Percentiles rank a stretch among this genome's conserved stretches.
These are phyloP conservation scores for Drosophila willistoni DNA, from an alignment of 1,140 invertebrate genomes.

Conservation along the genomic window DNA sequence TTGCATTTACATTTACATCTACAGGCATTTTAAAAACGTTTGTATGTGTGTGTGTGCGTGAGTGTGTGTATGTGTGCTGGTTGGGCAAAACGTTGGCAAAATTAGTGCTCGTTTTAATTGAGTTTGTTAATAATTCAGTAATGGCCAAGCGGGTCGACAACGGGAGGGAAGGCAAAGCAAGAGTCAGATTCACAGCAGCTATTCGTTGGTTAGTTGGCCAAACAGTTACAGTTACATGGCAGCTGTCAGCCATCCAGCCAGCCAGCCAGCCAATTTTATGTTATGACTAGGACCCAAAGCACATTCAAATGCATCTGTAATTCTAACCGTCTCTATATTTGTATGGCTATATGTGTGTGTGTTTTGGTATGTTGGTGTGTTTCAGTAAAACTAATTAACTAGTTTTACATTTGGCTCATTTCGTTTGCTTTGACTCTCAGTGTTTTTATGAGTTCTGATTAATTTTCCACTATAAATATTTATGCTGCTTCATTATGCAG, in stretches of 20 bases:
- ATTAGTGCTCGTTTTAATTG: constrained; percentile 78
- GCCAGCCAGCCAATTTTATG: constrained; percentile 64
- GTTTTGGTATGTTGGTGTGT: constrained; percentile 36
- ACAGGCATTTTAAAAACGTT: constrained; percentile 65
- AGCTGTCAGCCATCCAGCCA: constrained; percentile 57
- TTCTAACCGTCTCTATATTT: constrained; percentile 15
- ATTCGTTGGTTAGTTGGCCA: constrained; percentile 46
- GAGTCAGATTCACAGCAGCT: constrained; percentile 26
- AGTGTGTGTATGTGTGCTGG: constrained; percentile 27
- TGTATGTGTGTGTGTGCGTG: constrained; percentile 29
- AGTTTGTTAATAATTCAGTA: constrained; percentile 81
- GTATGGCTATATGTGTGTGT: background rate
- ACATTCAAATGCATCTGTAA: constrained; percentile 35
- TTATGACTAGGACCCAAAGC: constrained; percentile 34
- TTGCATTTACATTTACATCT: constrained; percentile 54
- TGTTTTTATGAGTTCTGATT: constrained; percentile 67
- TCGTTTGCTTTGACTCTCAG: constrained; percentile 44
- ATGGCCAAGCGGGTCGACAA: constrained; percentile 43
- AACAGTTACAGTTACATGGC: constrained; percentile 62
- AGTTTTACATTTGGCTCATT: constrained; percentile 58
- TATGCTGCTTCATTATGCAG: constrained; percentile 65
- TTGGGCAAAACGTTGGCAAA: constrained; percentile 50
- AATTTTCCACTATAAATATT: constrained; percentile 77
- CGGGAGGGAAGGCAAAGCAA: constrained; percentile 37
- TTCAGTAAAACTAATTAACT: constrained; percentile 78